These are phyloP conservation scores for Macrosteles quadrilineatus DNA, from an alignment of 1,140 invertebrate species.

Conservation along the genomic window DNA sequence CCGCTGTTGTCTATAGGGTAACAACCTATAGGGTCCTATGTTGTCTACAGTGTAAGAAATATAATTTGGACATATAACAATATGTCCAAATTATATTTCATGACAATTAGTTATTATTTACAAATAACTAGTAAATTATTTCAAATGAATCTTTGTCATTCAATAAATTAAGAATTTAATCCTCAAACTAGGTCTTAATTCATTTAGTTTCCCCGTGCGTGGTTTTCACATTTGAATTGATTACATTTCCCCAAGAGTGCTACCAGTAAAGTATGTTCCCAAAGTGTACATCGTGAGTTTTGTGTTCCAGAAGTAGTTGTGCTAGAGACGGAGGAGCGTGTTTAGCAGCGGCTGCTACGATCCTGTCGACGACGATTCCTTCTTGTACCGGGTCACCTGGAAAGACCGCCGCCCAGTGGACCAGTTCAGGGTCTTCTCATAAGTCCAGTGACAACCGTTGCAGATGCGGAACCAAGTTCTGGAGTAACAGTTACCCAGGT, in stretches of 20 bases:
- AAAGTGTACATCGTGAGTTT: not conserved
- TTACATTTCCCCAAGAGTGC: not conserved
- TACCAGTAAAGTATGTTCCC: not conserved
- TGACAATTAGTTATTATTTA: not conserved
- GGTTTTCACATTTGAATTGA: not conserved
- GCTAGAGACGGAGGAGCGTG: constrained; percentile 42
- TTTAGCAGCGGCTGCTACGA: constrained; percentile 39
- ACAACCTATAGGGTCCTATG: no score
- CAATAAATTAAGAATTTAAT: no score
- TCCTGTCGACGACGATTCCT: constrained; percentile 34
- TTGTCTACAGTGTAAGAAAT: no score
- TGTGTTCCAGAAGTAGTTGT: constrained; percentile 39
- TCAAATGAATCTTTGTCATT: not conserved
- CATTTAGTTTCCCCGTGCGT: not conserved
- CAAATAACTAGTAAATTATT: not conserved
- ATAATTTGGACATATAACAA: no score
- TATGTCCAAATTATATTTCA: not conserved
- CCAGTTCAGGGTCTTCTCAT: no score
- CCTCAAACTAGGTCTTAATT: no score
- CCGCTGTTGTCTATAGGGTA: no score
- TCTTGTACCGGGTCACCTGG: constrained; percentile 34
- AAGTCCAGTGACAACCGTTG: no score
- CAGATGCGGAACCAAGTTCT: no score
- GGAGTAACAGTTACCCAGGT: no score
- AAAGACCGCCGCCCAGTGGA: no score